Percentiles rank a stretch among this genome's conserved stretches.
These are phyloP conservation scores for Platorchestia sp. DNA, from an alignment of 1,140 invertebrate species.

Conservation along the genomic window DNA sequence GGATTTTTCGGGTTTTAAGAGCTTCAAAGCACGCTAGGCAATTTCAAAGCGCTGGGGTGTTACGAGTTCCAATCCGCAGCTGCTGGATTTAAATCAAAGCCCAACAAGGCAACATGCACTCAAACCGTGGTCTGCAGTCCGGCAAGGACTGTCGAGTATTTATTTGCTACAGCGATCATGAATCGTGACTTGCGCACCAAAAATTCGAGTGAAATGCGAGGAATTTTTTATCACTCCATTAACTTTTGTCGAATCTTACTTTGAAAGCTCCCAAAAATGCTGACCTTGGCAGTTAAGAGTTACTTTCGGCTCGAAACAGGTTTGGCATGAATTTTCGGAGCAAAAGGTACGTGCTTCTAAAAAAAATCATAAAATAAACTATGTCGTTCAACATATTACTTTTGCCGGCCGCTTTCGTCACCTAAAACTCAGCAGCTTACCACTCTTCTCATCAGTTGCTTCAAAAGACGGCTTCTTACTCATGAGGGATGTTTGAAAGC, in stretches of 20 bases:
- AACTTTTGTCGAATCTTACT: neutral
- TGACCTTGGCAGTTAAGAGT: neutral
- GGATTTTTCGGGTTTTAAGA: neutral
- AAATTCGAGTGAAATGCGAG: neutral
- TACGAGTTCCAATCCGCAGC: neutral
- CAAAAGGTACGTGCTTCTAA: neutral
- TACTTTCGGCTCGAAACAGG: neutral
- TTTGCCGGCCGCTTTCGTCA: neutral
- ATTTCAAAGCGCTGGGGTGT: conserved; percentile 23
- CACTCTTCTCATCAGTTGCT: neutral
- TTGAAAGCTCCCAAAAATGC: neutral
- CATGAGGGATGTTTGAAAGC: neutral
- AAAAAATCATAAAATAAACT: neutral
- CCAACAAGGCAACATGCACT: neutral
- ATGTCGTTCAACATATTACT: neutral
- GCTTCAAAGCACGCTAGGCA: conserved; percentile 24
- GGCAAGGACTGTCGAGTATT: neutral
- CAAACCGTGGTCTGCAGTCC: neutral
- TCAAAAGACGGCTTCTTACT: too few relatives aligned
- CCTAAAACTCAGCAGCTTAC: neutral
- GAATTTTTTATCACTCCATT: neutral
- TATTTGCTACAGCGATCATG: neutral
- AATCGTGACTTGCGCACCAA: neutral
- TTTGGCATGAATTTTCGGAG: neutral
- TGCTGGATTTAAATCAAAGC: neutral